Evolutionary conservation across 2,888 invertebrate genomes (phyloP), one percentile per base, ranked within the genome.

Genomic region (Tolmerus cingulatus): DNA sequence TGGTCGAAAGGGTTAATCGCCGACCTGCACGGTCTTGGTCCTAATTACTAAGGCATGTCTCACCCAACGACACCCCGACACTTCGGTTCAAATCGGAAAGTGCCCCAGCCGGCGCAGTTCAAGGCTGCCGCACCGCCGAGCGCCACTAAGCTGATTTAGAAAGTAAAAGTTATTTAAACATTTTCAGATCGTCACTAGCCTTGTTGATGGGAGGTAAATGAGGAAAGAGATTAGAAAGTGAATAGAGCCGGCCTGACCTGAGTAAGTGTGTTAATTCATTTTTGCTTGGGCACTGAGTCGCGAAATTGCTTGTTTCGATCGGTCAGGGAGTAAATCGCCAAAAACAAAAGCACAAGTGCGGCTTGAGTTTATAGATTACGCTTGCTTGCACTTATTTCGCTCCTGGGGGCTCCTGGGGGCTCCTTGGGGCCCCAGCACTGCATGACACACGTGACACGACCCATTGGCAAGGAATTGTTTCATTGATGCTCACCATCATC

Each of bases 231-330:
- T 55, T 81, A 55, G 34, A 27, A 81, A 51, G 46, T 81, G 37
- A 81, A 81, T 30, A 55, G 27, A 81, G 81, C 81, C 43, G 55
- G 51, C 27, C 46, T 81, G 81, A 55, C 51, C n/a, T 81, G 81
- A 51, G 81, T 55, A 81, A 81, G 81, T 51, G 81, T 51, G 23
- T 51, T 51, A 19, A 81, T 30, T 55, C 12, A 27, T 81, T 55
- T 30, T 81, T 81, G 81, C 81, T 81, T 81, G 81, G 43, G 81
- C 81, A 81, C 81, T 27, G 51, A 81, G 12, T 78, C 43, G 78
- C 43, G 43, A 78, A 78, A 43, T 40, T 43, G 43, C 37, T 23
- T 76, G 76, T 34, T 46, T 76, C 34, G 37, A n/a, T 76, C 66
- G 66, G 66, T 27, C 66, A 27, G 66, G 66, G 66, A 12, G 27